Evolutionary conservation across 2,888 invertebrate species (phyloP), one percentile per base, ranked within the genome.

Genomic region (Chrysolina haemoptera): DNA sequence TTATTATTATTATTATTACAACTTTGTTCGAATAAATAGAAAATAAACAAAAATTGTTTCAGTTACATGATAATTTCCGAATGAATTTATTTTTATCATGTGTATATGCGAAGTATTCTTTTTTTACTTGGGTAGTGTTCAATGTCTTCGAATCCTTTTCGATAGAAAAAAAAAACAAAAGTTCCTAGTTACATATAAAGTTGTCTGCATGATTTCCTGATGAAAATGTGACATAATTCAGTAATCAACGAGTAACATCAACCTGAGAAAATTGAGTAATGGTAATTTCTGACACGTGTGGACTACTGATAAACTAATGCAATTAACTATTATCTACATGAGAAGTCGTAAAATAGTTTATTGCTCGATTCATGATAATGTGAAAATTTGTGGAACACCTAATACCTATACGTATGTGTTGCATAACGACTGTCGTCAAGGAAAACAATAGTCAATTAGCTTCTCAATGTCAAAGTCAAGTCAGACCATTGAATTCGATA

Each of bases 281-380:
- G 50, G 6, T 14, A 22, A 27, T 59, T 59, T 22, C 8, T 16
- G 27, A 0, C 59, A 59, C 59, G 59, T 59, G 59, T 59, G 35
- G 55, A 12, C 16, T 4, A 12, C 22, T 27, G 27, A 35, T n/a
- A n/a, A 59, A 59, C 35, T 9, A 11, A n/a, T 0, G 59, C 35
- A 59, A 22, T 59, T 35, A 9, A n/a, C 22, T 27, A 59, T 27
- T 59, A 59, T 35, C 35, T 27, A 59, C 27, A 59, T 14, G 59
- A 35, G 35, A 27, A 6, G n/a, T 27, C 5, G 35, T 59, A 59
- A 59, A 59, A 59, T 27, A 27, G 14, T 8, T 59, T 59, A 59
- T 35, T 59, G 35, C 59, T 59, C 12, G 59, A n/a, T 59, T 59
- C 35, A 59, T 16, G 35, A 35, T n/a, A 59, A 59, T 59, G 59